phyloP scores from a whole-genome alignment of 2,113 vertebrate species.

The Haemorhous mexicanus region DNA sequence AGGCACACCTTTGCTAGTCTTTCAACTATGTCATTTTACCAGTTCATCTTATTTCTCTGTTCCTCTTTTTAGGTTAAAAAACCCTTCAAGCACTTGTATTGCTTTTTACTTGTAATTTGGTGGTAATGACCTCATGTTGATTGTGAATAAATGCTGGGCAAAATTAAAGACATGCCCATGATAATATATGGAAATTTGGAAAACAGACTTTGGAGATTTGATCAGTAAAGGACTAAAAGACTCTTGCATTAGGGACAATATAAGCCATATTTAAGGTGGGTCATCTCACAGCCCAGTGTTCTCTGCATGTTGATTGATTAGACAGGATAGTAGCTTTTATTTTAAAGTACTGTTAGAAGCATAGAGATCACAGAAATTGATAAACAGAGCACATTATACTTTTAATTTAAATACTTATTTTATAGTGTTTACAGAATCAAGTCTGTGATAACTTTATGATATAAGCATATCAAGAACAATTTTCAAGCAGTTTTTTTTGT shows the following conservation, averaged over 20 bases:
- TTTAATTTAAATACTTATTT: background rate
- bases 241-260: background rate
- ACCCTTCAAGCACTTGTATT: background rate
- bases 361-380: background rate
- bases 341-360: background rate
- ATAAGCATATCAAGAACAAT: background rate
- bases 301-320: background rate
- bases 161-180: background rate
- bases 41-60: background rate
- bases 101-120: background rate
- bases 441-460: background rate
- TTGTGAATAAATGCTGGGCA: background rate
- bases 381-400: background rate
- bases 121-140: background rate
- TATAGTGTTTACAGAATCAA: background rate
- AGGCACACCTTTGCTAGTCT: background rate
- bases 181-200: background rate
- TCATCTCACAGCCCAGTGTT: background rate
- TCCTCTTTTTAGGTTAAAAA: background rate
- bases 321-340: background rate
- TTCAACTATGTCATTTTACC: background rate
- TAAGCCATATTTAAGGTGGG: background rate
- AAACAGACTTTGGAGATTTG: background rate
- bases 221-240: background rate
- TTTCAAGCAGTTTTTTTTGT: background rate